Percentiles rank a stretch among this genome's conserved stretches.
Evolutionary conservation across 2,113 vertebrate species (phyloP).

Genomic region (Martes martes): DNA sequence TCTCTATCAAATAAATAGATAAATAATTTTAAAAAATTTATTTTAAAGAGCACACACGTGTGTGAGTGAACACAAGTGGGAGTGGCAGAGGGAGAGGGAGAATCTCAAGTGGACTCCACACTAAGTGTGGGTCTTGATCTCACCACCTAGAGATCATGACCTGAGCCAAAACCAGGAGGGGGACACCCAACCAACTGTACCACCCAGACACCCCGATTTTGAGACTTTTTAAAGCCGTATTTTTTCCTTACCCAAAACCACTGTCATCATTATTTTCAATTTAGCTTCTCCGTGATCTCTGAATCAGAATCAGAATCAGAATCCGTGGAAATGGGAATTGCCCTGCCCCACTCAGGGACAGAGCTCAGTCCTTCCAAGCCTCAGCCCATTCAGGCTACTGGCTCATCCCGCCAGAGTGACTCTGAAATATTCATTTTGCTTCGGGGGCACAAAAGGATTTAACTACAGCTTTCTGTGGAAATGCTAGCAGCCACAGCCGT

Average conservation of each 20-base stretch:
- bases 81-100: neutral
- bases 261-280: neutral
- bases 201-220: neutral
- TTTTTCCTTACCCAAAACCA: neutral
- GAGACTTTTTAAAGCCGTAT: neutral
- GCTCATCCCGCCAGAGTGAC: neutral
- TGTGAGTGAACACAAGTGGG: neutral
- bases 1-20: no score
- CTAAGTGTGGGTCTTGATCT: neutral
- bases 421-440: neutral
- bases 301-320: neutral
- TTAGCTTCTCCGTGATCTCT: neutral
- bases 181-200: neutral
- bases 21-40: no score
- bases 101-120: neutral
- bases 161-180: neutral
- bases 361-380: neutral
- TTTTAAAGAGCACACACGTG: neutral
- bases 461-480: neutral
- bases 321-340: neutral
- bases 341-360: neutral
- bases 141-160: neutral
- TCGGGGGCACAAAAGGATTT: neutral
- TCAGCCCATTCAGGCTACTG: neutral
- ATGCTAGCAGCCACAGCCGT: neutral